phyloP scores from a whole-genome alignment of 2,888 invertebrate genomes.

The Lamellibrachia columna region DNA sequence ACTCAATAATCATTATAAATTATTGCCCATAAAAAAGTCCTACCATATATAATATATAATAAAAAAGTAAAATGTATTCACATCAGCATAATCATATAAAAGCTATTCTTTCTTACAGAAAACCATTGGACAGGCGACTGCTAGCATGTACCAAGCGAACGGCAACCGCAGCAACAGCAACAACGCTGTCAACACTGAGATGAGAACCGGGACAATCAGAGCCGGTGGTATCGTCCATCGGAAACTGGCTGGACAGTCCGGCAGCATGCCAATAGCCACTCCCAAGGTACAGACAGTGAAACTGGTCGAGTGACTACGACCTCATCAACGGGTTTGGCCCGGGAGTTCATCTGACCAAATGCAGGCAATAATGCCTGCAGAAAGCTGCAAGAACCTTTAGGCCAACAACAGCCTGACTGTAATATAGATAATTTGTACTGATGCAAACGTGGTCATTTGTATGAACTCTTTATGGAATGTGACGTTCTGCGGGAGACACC shows the following conservation, averaged over 20 bases:
- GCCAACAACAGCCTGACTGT: background rate
- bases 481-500: background rate
- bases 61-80: background rate
- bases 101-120: constrained; percentile 49
- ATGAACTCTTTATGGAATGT: background rate
- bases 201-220: background rate
- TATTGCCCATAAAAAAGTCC: too few species aligned
- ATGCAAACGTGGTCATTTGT: background rate
- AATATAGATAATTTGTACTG: background rate
- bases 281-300: constrained; percentile 55
- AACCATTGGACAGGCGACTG: constrained; percentile 60
- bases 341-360: background rate
- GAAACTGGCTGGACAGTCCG: constrained; percentile 52
- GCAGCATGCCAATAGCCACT: constrained; percentile 39
- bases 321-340: background rate
- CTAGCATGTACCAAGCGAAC: constrained; percentile 48
- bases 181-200: background rate
- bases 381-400: background rate
- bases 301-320: constrained; percentile 50
- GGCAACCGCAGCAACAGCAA: constrained; percentile 22
- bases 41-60: too few species aligned
- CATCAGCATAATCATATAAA: background rate
- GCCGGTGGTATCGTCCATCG: constrained; percentile 40
- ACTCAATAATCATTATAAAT: too few species aligned
- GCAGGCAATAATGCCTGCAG: background rate